Conservation (phyloP, 1,140 invertebrate genomes). For the Drosophila repletoides region DNA sequence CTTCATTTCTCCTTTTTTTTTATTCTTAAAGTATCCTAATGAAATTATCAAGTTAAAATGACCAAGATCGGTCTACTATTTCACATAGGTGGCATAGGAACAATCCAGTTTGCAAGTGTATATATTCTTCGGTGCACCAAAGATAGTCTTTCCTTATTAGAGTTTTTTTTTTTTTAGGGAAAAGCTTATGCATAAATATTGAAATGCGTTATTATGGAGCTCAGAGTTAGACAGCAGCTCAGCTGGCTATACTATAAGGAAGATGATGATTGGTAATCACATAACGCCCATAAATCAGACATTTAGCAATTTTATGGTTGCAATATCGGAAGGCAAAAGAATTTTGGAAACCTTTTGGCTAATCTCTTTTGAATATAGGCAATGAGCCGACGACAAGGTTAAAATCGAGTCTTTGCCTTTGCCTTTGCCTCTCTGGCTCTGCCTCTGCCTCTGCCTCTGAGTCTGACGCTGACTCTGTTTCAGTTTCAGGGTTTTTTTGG, state of each 20-base stretch:
- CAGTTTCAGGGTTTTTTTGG: neutral
- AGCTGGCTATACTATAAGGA: constrained; percentile 2
- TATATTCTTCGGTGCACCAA: too few species aligned
- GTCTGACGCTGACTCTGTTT: neutral
- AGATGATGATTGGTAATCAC: constrained; percentile 35
- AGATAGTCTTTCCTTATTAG: too few species aligned
- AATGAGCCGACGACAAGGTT: constrained; percentile 44
- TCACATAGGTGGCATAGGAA: too few species aligned
- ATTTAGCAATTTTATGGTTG: constrained; percentile 26
- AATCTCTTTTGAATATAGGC: constrained; percentile 50
- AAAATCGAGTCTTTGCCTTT: neutral
- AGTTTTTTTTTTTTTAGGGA: too few species aligned
- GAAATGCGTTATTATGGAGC: constrained; percentile 6
- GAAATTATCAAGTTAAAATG: too few species aligned
- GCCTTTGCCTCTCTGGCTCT: neutral
- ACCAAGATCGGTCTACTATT: too few species aligned
- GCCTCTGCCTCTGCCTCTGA: neutral
- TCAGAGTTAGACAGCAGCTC: too few species aligned
- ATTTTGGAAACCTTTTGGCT: constrained; percentile 36
- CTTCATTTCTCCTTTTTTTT: too few species aligned
- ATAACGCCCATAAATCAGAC: constrained; percentile 41
- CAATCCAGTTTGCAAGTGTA: too few species aligned
- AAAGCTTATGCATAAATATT: constrained; percentile 9
- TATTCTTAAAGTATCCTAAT: too few species aligned
- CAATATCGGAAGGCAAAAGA: constrained; percentile 20